Percentiles rank a stretch among this genome's conserved stretches.
These are phyloP conservation scores for Ennomos quercinarius DNA, from an alignment of 2,888 invertebrate genomes.

Conservation along the genomic window DNA sequence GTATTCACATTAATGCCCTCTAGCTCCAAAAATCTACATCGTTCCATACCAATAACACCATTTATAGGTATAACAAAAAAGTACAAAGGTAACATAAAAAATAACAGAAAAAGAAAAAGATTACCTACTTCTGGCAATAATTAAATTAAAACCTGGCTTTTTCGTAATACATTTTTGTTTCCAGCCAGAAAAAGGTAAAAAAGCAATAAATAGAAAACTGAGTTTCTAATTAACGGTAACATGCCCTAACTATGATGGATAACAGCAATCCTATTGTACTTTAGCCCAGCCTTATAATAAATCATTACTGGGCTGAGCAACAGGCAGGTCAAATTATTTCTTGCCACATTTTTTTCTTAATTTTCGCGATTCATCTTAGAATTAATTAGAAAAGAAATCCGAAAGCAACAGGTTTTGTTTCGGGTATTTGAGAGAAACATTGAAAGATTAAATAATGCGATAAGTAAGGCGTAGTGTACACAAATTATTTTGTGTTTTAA, in stretches of 20 bases:
- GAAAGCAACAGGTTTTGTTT: constrained; percentile 35
- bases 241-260: constrained; percentile 32
- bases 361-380: constrained; percentile 25
- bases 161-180: background rate
- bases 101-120: too few species aligned
- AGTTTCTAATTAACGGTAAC: constrained; percentile 27
- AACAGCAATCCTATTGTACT: constrained; percentile 21
- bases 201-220: constrained; percentile 12
- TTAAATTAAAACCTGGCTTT: background rate
- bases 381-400: constrained; percentile 37
- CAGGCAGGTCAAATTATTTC: constrained; percentile 32
- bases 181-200: constrained; percentile 5
- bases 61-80: too few species aligned
- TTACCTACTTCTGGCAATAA: constrained; percentile 4
- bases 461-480: too few species aligned
- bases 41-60: too few species aligned
- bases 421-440: too few species aligned
- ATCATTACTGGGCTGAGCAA: constrained; percentile 33
- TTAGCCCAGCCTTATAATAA: constrained; percentile 23
- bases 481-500: too few species aligned
- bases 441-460: too few species aligned
- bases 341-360: constrained; percentile 26
- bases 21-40: too few species aligned
- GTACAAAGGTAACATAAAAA: too few species aligned
- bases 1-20: too few species aligned